A percentile compares a stretch with the other conserved stretches of the same genome.
Conservation (phyloP, 2,888 invertebrate species). For the Amiota communis region DNA sequence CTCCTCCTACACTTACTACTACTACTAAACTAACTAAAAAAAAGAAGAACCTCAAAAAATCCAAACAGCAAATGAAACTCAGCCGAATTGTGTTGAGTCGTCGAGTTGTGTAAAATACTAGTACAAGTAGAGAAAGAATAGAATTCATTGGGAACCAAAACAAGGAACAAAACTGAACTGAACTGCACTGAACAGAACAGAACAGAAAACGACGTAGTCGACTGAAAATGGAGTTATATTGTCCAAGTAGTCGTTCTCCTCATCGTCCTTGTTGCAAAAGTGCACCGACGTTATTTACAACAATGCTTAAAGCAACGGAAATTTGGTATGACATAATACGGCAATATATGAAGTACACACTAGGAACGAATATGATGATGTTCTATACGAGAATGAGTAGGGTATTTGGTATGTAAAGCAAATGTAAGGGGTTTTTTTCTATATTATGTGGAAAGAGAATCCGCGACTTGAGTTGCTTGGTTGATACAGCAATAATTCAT, state of each 20-base stretch:
- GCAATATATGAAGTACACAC: slow-evolving; percentile 10
- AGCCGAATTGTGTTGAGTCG: slow-evolving; percentile 3
- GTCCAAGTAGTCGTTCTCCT: too few relatives aligned
- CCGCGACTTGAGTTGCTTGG: slow-evolving; percentile 62
- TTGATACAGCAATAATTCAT: slow-evolving; percentile 67
- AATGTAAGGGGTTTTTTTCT: too few relatives aligned
- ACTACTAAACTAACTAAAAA: neutral
- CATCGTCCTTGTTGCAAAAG: neutral
- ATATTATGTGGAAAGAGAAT: too few relatives aligned
- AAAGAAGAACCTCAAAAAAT: neutral
- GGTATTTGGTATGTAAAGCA: too few relatives aligned
- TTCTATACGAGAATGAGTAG: neutral
- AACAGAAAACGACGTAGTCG: too few relatives aligned
- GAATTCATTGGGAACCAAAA: too few relatives aligned
- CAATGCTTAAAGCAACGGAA: slow-evolving; percentile 64
- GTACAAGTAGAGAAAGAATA: too few relatives aligned
- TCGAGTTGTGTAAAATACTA: neutral
- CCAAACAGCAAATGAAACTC: slow-evolving; percentile 11
- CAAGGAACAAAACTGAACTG: too few relatives aligned
- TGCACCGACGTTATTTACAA: slow-evolving; percentile 49
- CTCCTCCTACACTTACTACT: neutral
- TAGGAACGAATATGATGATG: neutral
- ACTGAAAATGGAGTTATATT: too few relatives aligned
- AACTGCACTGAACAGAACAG: too few relatives aligned
- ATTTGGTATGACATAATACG: slow-evolving; percentile 66